These are phyloP conservation scores for Progne subis DNA, from an alignment of 2,113 vertebrate genomes.

Conservation along the genomic window DNA sequence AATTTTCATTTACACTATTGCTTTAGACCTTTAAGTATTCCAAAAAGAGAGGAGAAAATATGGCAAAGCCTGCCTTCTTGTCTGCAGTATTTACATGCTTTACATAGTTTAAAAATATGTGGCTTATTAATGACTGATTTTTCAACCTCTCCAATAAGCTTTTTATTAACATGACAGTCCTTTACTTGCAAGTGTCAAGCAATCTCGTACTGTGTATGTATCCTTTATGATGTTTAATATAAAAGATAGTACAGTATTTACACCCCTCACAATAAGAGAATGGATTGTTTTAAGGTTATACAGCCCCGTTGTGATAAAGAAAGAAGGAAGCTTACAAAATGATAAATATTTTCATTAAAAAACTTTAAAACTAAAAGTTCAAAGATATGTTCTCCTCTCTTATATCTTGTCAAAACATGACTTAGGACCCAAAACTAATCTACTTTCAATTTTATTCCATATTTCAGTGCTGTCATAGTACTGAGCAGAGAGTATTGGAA, in stretches of 20 bases:
- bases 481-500: slow-evolving; percentile 84
- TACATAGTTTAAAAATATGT: slow-evolving; percentile 77
- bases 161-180: slow-evolving; percentile 73
- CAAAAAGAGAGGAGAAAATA: slow-evolving; percentile 58
- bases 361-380: slow-evolving; percentile 86
- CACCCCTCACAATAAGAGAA: slow-evolving; percentile 75
- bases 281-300: slow-evolving; percentile 80
- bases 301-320: slow-evolving; percentile 74
- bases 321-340: slow-evolving; percentile 80
- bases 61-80: slow-evolving; percentile 48
- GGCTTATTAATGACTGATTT: slow-evolving; percentile 76
- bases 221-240: slow-evolving; percentile 74
- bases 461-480: slow-evolving; percentile 94
- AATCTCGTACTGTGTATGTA: neutral
- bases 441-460: slow-evolving; percentile 96
- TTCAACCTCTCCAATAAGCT: slow-evolving; percentile 68
- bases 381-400: slow-evolving; percentile 77
- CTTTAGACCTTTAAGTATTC: slow-evolving; percentile 28
- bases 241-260: slow-evolving; percentile 79
- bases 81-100: slow-evolving; percentile 70
- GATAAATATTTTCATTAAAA: slow-evolving; percentile 88
- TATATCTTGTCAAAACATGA: slow-evolving; percentile 93
- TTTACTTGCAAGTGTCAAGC: slow-evolving; percentile 63
- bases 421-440: slow-evolving; percentile 97
- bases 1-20: slow-evolving; percentile 8